Percentiles rank a stretch among this genome's conserved stretches.
Conservation (phyloP, 2,797 vertebrate species). For the Centropyge bicolor region DNA sequence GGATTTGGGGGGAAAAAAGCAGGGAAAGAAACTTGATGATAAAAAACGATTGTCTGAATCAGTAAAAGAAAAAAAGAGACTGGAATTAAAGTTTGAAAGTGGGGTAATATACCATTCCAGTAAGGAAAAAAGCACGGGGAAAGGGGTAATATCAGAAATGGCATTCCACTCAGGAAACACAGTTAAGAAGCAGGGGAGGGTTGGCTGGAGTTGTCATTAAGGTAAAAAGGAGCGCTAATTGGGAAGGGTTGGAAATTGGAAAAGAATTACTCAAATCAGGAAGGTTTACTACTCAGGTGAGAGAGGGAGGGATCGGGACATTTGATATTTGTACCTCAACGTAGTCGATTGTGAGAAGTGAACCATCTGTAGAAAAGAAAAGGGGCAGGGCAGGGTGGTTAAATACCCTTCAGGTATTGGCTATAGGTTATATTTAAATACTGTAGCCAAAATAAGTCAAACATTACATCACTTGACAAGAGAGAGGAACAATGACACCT, state of each 20-base stretch:
- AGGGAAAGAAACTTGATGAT: slow-evolving; percentile 80
- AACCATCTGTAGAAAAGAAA: slow-evolving; percentile 90
- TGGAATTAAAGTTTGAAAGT: slow-evolving; percentile 75
- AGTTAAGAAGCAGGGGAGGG: slow-evolving; percentile 83
- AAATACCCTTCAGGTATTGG: slow-evolving; percentile 79
- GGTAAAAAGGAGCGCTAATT: slow-evolving; percentile 73
- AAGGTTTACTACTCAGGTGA: slow-evolving; percentile 83
- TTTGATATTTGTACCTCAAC: slow-evolving; percentile 89
- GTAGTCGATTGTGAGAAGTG: slow-evolving; percentile 84
- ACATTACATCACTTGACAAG: slow-evolving; percentile 40
- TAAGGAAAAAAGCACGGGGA: slow-evolving; percentile 76
- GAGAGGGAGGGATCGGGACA: slow-evolving; percentile 78
- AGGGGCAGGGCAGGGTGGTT: slow-evolving; percentile 85
- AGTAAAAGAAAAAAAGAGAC: slow-evolving; percentile 71
- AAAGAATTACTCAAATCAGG: slow-evolving; percentile 82
- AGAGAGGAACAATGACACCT: slow-evolving; percentile 47
- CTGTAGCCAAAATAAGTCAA: slow-evolving; percentile 50
- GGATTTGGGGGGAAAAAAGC: slow-evolving; percentile 77
- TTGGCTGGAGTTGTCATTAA: slow-evolving; percentile 78
- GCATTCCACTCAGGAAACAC: slow-evolving; percentile 85
- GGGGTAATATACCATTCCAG: slow-evolving; percentile 81
- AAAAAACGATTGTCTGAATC: slow-evolving; percentile 61
- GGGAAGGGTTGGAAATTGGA: slow-evolving; percentile 80
- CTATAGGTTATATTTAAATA: slow-evolving; percentile 57
- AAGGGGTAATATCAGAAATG: slow-evolving; percentile 74